These are phyloP conservation scores for pig (Sus scrofa) DNA, from an alignment of 2,113 vertebrate genomes.

Conservation along the genomic window DNA sequence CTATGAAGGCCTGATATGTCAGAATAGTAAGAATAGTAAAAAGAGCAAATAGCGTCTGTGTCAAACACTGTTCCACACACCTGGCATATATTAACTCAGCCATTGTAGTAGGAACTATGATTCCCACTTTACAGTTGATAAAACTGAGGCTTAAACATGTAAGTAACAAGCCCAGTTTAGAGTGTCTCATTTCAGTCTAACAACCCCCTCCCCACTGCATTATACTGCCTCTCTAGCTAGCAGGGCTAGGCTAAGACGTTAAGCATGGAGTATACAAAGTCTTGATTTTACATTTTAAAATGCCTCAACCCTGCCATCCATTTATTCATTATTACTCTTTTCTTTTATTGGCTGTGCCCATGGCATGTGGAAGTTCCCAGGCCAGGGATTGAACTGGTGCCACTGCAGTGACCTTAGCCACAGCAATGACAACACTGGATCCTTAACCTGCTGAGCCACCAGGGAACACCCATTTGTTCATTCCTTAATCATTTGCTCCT, in stretches of 20 bases:
- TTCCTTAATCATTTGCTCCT: not conserved
- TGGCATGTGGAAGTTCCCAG: no score
- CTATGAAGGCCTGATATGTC: not conserved
- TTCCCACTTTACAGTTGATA: not conserved
- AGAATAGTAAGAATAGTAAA: not conserved
- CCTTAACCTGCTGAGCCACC: no score
- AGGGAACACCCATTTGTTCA: not conserved
- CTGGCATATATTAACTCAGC: not conserved
- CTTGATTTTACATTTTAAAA: not conserved
- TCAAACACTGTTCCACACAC: not conserved
- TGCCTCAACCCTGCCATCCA: not conserved
- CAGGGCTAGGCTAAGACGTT: not conserved
- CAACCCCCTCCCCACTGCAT: not conserved
- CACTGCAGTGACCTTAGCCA: no score
- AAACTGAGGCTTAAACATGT: not conserved
- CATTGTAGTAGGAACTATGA: not conserved
- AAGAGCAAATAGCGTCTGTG: not conserved
- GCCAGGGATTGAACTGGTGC: no score
- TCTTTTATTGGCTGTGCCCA: no score
- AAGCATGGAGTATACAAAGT: not conserved
- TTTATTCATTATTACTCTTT: not conserved
- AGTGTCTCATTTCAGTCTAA: not conserved
- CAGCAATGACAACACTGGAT: no score
- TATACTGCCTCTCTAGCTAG: not conserved
- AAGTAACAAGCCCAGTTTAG: constrained; percentile 31